Evolutionary conservation across 2,113 vertebrate species (phyloP).

Genomic region (Leptodactylus fuscus): DNA sequence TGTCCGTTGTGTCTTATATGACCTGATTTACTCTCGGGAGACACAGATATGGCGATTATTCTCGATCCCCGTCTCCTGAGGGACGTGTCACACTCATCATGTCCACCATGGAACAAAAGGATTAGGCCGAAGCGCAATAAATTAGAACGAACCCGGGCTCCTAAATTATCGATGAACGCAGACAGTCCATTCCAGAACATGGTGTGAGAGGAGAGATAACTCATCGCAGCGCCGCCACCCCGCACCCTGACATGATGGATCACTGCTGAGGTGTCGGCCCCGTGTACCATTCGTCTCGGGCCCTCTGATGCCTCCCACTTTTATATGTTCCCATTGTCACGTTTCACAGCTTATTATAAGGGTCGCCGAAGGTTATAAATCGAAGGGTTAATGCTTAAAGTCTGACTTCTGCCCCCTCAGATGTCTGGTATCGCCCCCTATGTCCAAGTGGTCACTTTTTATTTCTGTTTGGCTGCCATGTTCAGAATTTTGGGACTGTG

Average conservation of each 20-base stretch:
- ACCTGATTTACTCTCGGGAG: neutral
- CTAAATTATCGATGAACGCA: constrained; percentile 57
- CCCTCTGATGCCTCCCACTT: neutral
- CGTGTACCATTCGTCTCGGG: neutral
- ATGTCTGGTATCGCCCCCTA: too few relatives aligned
- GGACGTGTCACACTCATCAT: neutral
- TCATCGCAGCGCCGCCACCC: constrained; percentile 11
- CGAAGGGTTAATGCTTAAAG: too few relatives aligned
- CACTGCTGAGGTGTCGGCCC: neutral
- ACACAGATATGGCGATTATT: neutral
- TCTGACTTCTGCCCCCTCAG: too few relatives aligned
- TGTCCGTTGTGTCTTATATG: neutral
- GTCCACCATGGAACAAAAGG: constrained; percentile 20
- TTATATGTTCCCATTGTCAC: neutral
- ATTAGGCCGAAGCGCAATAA: constrained; percentile 38
- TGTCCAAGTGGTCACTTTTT: too few relatives aligned
- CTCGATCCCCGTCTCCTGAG: neutral
- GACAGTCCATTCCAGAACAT: constrained; percentile 39
- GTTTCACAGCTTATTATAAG: too few relatives aligned
- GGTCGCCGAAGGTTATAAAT: too few relatives aligned
- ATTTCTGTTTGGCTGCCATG: neutral
- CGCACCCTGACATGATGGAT: constrained; percentile 45
- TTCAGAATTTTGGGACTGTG: neutral
- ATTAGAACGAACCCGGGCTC: constrained; percentile 42
- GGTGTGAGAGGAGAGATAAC: constrained; percentile 26